A percentile compares a stretch with the other conserved stretches of the same genome.
These are phyloP conservation scores for Amblyraja radiata DNA, from an alignment of 2,797 vertebrate species.

Conservation along the genomic window DNA sequence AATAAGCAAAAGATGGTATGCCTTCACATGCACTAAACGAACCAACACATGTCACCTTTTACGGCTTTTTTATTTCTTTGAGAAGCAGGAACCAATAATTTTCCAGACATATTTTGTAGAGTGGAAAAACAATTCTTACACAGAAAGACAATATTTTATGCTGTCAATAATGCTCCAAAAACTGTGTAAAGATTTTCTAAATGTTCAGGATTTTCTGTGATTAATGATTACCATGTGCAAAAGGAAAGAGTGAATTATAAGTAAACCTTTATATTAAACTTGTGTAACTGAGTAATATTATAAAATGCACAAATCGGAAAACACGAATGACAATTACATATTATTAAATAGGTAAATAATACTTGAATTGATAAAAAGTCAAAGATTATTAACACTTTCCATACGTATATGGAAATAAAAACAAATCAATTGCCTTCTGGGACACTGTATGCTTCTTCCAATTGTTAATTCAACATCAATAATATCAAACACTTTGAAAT, in stretches of 20 bases:
- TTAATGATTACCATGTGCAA: not conserved
- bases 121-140: not conserved
- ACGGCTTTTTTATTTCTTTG: slow-evolving; percentile 6
- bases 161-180: not conserved
- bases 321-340: not conserved
- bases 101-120: not conserved
- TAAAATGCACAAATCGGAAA: not conserved
- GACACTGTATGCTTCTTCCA: not conserved
- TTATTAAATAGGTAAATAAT: not conserved
- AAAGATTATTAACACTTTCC: not conserved
- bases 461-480: not conserved
- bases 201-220: too few relatives aligned
- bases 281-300: not conserved
- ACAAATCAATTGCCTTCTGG: not conserved
- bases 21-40: not conserved
- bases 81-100: not conserved
- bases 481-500: not conserved
- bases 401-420: not conserved
- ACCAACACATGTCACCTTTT: slow-evolving; percentile 15
- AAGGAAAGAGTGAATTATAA: not conserved
- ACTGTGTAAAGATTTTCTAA: not conserved
- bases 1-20: not conserved
- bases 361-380: not conserved
- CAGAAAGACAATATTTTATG: not conserved
- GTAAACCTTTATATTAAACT: not conserved